Evolutionary conservation across 1,140 invertebrate species (phyloP), one percentile per base, ranked within the genome.

Genomic region (Antheraea pernyi): DNA sequence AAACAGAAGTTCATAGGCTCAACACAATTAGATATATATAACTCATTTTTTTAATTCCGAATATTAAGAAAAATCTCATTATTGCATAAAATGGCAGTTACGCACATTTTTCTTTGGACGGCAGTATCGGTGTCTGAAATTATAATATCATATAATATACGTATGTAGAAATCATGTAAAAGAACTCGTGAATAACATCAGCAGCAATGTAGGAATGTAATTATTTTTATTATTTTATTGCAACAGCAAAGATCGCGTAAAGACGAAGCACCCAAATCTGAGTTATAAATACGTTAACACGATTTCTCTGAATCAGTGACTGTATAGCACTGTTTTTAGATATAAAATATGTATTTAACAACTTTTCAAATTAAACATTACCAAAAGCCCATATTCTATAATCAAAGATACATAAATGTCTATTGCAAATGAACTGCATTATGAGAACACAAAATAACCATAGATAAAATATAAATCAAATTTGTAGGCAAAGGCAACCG

Each of bases 151-250:
- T 4, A 30, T 67, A 48, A 69, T 19, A 65, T 58, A 30, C 22
- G 16, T 48, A 68, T 59, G 65, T 59, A 72, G 69, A 78, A 69
- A 73, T 60, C 9, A 71, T 71, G 76, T 75, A 75, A 71, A 42
- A 53, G 65, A 75, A 75, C 58, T 19, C n/a, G 64, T 53, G 48
- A 68, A 62, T 73, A 73, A 36, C 11, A 39, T 59, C 74, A 63
- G 60, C 71, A 74, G 69, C 65, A 77, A 77, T 79, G 76, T 81
- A 86, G 87, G 87, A 89, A 89, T 89, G 87, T 88, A 83, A 82
- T 70, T 74, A 64, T 65, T 68, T 70, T 76, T 80, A 76, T 48
- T 48, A 10, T 11, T 3, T 48, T 48, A 53, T 53, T 74, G 71
- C 73, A 69, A 76, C 71, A 77, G 67, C 69, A 68, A 75, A 78